These are phyloP conservation scores for Menidia menidia DNA, from an alignment of 2,797 vertebrate genomes.

Conservation along the genomic window DNA sequence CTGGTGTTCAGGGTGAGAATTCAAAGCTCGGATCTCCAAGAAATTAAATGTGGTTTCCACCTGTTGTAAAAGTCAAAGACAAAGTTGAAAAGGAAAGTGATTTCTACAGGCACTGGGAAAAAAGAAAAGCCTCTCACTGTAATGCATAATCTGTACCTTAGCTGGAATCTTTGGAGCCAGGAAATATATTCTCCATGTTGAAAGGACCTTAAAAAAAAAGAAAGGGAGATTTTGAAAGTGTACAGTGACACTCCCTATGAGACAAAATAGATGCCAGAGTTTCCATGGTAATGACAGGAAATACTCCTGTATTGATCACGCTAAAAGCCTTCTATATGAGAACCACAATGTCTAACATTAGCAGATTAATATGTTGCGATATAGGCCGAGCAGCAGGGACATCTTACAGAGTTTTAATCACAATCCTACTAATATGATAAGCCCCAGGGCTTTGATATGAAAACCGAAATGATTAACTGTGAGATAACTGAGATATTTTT, in stretches of 20 bases:
- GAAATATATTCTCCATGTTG: constrained; percentile 88
- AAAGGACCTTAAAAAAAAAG: constrained; percentile 79
- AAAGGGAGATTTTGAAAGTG: constrained; percentile 29
- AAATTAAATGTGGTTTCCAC: constrained; percentile 90
- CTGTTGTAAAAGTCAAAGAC: constrained; percentile 61
- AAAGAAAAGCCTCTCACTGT: neutral
- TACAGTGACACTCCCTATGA: constrained; percentile 23
- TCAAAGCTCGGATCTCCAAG: constrained; percentile 88
- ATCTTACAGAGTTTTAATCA: constrained; percentile 34
- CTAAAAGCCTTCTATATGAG: constrained; percentile 60
- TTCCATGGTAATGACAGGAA: constrained; percentile 58
- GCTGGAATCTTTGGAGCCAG: constrained; percentile 84
- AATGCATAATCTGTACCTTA: constrained; percentile 68
- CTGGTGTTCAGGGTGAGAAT: constrained; percentile 86
- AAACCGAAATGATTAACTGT: constrained; percentile 9
- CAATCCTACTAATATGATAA: constrained; percentile 23
- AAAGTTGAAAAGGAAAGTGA: constrained; percentile 11
- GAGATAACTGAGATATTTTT: constrained; percentile 9
- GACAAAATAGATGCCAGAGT: constrained; percentile 47
- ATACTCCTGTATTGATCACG: constrained; percentile 60
- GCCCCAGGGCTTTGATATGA: constrained; percentile 16
- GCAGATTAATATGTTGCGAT: constrained; percentile 31
- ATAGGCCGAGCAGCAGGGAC: constrained; percentile 16
- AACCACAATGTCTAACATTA: constrained; percentile 35
- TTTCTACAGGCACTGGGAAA: neutral